Percentiles rank a stretch among this genome's conserved stretches.
Conservation (phyloP, 2,113 vertebrate genomes). For the Empidonax traillii region DNA sequence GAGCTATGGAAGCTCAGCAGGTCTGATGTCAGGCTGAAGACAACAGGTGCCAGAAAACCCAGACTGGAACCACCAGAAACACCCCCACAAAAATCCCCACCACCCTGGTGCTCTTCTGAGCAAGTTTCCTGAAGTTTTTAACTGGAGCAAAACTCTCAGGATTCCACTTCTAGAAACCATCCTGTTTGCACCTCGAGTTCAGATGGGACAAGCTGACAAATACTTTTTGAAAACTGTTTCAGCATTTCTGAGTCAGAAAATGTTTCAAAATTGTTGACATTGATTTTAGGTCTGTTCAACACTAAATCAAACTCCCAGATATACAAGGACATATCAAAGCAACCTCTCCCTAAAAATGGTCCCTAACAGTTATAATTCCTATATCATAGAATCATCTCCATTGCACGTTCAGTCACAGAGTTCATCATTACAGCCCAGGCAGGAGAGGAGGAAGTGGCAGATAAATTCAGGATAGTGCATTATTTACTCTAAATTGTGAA, state of each 20-base stretch:
- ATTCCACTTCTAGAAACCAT: neutral
- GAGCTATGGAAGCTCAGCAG: neutral
- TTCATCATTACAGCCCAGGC: neutral
- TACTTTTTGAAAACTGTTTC: neutral
- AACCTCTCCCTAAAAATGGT: neutral
- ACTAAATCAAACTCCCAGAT: neutral
- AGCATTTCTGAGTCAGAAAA: neutral
- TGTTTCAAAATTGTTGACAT: neutral
- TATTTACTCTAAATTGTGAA: neutral
- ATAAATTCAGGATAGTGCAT: neutral
- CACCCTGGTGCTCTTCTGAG: neutral
- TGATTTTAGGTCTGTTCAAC: neutral
- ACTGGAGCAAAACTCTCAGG: neutral
- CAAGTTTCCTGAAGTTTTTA: neutral
- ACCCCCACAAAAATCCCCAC: no score
- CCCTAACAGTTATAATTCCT: neutral
- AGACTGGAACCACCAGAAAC: neutral
- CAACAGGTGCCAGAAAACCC: neutral
- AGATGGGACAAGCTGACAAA: neutral
- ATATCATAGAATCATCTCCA: neutral
- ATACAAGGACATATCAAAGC: accelerated
- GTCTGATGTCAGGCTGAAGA: neutral
- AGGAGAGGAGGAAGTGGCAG: neutral
- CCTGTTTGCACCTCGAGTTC: neutral
- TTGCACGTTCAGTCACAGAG: neutral